Evolutionary conservation across 2,888 invertebrate species (phyloP).

Genomic region (Rhodophaea formosa): DNA sequence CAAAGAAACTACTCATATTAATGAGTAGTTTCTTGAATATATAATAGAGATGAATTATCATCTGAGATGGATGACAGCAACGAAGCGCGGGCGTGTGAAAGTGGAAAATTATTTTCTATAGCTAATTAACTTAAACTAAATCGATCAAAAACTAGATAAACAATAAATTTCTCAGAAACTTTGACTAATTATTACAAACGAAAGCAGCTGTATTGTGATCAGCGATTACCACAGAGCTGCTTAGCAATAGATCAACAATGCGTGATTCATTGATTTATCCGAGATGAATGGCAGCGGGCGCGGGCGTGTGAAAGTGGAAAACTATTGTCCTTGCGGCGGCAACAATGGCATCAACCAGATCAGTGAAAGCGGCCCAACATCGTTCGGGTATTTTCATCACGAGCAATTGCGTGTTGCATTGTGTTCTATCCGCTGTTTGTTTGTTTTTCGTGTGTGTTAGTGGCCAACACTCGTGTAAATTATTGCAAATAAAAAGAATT

Average conservation of each 20-base stretch:
- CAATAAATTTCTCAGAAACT: background rate
- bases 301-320: constrained; percentile 63
- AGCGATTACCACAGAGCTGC: background rate
- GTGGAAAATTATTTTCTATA: background rate
- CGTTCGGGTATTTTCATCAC: background rate
- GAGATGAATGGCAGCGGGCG: constrained; percentile 40
- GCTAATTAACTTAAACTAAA: too few species aligned
- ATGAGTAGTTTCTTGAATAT: too few species aligned
- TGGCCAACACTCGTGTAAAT: too few species aligned
- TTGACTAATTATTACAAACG: too few species aligned
- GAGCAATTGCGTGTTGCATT: constrained; percentile 5
- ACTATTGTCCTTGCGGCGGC: constrained; percentile 55
- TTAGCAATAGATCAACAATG: constrained; percentile 24
- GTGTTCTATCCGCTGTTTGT: background rate
- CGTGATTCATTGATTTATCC: constrained; percentile 43
- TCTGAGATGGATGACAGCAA: background rate
- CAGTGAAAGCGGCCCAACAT: constrained; percentile 54
- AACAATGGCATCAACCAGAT: constrained; percentile 63
- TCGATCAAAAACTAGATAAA: background rate
- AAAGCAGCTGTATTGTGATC: background rate
- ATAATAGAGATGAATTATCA: too few species aligned
- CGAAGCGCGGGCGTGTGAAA: background rate
- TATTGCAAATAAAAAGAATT: too few species aligned
- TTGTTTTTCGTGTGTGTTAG: too few species aligned
- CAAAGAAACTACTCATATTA: too few species aligned